Evolutionary conservation across 2,797 vertebrate species (phyloP).

Genomic region (Ispidina picta): DNA sequence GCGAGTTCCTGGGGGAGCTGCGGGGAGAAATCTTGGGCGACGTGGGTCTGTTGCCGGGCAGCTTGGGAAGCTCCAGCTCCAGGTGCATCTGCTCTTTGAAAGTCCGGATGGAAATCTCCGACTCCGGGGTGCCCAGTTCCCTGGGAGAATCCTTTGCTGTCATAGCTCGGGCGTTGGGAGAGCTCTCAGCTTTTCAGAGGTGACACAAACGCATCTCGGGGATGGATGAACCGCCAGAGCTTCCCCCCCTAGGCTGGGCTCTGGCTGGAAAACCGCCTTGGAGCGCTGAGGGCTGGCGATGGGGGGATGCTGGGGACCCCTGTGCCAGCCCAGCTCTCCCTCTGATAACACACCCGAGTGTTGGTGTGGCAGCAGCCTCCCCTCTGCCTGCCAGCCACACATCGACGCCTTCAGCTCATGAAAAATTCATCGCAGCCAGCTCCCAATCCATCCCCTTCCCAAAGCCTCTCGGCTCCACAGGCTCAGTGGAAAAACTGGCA

Average conservation of each 20-base stretch:
- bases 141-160: conserved; percentile 83
- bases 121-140: conserved; percentile 83
- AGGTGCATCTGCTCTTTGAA: conserved; percentile 99
- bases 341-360: conserved; percentile 70
- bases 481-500: neutral
- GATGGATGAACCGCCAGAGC: conserved; percentile 21
- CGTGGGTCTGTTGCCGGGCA: conserved; percentile 86
- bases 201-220: conserved; percentile 49
- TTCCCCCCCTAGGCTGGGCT: conserved; percentile 1
- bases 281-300: no score
- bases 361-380: conserved; percentile 76
- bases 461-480: neutral
- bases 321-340: conserved; percentile 54
- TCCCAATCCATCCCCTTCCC: conserved; percentile 73
- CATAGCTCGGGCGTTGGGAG: conserved; percentile 78
- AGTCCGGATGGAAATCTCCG: conserved; percentile 92
- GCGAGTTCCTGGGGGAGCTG: conserved; percentile 90
- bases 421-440: conserved; percentile 83
- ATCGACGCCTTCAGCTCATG: conserved; percentile 81
- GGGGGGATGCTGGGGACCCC: conserved; percentile 58
- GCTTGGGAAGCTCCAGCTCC: conserved; percentile 92
- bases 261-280: no score
- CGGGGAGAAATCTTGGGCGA: conserved; percentile 96
- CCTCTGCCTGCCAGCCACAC: conserved; percentile 76
- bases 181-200: conserved; percentile 66